Evolutionary conservation across 2,113 vertebrate genomes (phyloP), one percentile per base, ranked within the genome.

Genomic region (Solea solea): DNA sequence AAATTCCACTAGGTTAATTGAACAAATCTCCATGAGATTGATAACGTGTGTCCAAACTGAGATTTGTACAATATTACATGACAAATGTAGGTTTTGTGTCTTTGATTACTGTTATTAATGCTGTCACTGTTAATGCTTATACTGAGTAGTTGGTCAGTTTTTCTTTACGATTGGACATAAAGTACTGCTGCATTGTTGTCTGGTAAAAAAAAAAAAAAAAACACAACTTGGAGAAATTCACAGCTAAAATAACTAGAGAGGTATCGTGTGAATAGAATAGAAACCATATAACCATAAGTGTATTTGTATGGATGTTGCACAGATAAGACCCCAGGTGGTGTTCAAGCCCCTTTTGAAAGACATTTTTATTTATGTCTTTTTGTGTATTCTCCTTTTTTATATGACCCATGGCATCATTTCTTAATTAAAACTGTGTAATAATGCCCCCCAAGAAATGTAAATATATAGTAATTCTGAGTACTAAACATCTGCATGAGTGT

Each of bases 1-100:
- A 16, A 48, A 70, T 39, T 78, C 52, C 74, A 78, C 44, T 80
- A 39, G 45, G 8, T 54, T 4, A 40, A 49, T 62, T 64, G 6
- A 12, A 69, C 16, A 66, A 16, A 25, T 65, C 41, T 69, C n/a
- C 53, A 52, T 61, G 46, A 59, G 45, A 69, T 8, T 50, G 44
- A 61, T 62, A 7, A 58, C 40, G 34, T 16, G 51, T 64, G 54
- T 51, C 25, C 34, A 68, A 16, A 51, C 49, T 59, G 42, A 34
- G 55, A 8, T 78, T 57, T 78, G 15, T 53, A 72, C 64, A 61
- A 44, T 28, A 55, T 25, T 10, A 59, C 55, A 72, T 16, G 16
- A 46, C 14, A 66, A 69, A 78, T 55, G 5, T 42, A 34, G 16
- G 65, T 74, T 46, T 58, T 12, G 13, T 34, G 27, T 50, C 44